phyloP scores from a whole-genome alignment of 2,113 vertebrate species.

The Python bivittatus region DNA sequence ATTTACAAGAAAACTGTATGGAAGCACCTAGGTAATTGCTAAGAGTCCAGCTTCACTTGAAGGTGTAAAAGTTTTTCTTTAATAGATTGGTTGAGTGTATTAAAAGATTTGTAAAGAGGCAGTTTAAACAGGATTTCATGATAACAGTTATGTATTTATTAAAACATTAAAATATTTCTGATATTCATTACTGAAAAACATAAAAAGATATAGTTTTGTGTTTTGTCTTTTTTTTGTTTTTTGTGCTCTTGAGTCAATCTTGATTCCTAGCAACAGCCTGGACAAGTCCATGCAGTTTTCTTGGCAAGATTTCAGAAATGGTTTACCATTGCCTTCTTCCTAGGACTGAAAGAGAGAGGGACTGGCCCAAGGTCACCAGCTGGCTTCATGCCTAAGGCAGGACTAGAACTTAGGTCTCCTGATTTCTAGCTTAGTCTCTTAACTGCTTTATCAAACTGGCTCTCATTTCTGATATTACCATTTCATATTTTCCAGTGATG shows the following conservation, averaged over 20 bases:
- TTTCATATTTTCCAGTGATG: constrained; percentile 82
- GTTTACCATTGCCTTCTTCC: neutral
- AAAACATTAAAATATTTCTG: neutral
- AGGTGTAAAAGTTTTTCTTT: neutral
- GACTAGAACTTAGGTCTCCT: neutral
- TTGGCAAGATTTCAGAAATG: neutral
- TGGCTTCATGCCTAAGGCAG: neutral
- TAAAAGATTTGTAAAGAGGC: neutral
- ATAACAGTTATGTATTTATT: neutral
- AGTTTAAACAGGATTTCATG: neutral
- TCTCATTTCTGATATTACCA: constrained; percentile 33
- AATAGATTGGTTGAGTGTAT: neutral
- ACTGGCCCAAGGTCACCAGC: neutral
- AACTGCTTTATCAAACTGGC: neutral
- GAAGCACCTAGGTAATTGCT: neutral
- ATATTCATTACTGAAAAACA: constrained; percentile 16
- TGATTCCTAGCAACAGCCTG: neutral
- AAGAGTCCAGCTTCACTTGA: neutral
- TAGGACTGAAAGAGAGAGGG: neutral
- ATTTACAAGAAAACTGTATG: neutral
- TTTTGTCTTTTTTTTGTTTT: too few relatives aligned
- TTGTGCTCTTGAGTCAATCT: neutral
- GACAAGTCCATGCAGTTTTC: neutral
- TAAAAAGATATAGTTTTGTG: too few relatives aligned
- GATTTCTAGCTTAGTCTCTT: neutral